Evolutionary conservation across 2,797 vertebrate genomes (phyloP).

Genomic region (Acanthurus leucopareius): DNA sequence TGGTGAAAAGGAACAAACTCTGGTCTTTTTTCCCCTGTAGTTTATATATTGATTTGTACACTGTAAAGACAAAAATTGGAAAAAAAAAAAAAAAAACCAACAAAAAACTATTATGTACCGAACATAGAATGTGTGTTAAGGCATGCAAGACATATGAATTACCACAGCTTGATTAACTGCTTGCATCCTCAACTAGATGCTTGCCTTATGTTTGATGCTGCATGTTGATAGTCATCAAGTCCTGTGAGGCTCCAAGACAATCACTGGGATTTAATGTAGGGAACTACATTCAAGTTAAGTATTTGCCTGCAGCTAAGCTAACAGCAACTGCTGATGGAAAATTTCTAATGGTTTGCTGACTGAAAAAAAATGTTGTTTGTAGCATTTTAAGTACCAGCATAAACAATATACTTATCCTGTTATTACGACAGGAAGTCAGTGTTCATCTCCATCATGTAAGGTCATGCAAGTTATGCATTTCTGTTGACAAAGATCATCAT

Average conservation of each 20-base stretch:
- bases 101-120: neutral
- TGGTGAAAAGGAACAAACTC: neutral
- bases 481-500: constrained; percentile 81
- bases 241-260: neutral
- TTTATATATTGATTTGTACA: neutral
- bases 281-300: neutral
- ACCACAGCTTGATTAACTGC: neutral
- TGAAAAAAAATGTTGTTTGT: neutral
- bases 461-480: constrained; percentile 52
- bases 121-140: neutral
- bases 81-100: no score
- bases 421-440: neutral
- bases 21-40: fast-evolving
- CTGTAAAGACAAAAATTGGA: no score
- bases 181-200: neutral
- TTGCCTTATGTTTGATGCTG: neutral
- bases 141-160: neutral
- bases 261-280: neutral
- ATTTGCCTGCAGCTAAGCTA: neutral
- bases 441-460: neutral
- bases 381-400: constrained; percentile 4
- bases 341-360: neutral
- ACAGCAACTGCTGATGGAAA: neutral
- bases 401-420: neutral
- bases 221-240: neutral